Evolutionary conservation across 2,113 vertebrate genomes (phyloP).

Genomic region (rabbit (Oryctolagus cuniculus)): mOryCun1.1 NC_091453.1:79622001-79622500

Average conservation of each 20-base stretch:
- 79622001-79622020: background rate
- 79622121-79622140: background rate
- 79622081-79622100: constrained; percentile 27
- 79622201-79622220: background rate
- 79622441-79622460: too few relatives aligned
- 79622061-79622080: constrained; percentile 12
- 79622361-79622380: background rate
- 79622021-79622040: background rate
- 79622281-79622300: too few relatives aligned
- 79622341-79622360: background rate
- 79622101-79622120: background rate
- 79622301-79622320: background rate
- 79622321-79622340: background rate
- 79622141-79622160: background rate
- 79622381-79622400: background rate
- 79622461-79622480: too few relatives aligned
- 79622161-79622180: background rate
- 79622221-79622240: too few relatives aligned
- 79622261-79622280: too few relatives aligned
- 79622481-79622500: too few relatives aligned
- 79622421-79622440: background rate
- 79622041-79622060: background rate
- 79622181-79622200: background rate
- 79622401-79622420: too few relatives aligned
- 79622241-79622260: too few relatives aligned